Conservation (phyloP, 2,113 vertebrate species). For the Brachypodius melanocephalos region DNA sequence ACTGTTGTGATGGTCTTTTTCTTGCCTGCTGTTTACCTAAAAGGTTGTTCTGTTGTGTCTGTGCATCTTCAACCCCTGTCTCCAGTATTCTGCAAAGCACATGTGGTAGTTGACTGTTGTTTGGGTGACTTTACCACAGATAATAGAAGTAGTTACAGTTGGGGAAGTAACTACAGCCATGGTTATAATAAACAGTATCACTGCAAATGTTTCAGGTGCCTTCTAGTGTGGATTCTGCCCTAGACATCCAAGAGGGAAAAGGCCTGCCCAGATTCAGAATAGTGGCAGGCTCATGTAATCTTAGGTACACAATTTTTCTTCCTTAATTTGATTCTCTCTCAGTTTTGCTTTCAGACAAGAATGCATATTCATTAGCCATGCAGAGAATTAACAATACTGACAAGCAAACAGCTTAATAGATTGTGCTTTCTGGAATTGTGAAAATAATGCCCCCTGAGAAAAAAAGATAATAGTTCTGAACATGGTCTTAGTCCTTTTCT, state of each 20-base stretch:
- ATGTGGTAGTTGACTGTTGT: neutral
- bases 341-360: neutral
- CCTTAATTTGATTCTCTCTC: neutral
- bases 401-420: neutral
- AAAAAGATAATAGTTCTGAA: neutral
- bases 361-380: neutral
- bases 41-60: neutral
- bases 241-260: neutral
- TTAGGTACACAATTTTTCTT: neutral
- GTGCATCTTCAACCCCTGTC: rapidly evolving
- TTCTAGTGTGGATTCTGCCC: neutral
- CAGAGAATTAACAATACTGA: neutral
- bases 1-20: neutral
- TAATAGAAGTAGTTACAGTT: neutral
- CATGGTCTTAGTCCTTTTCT: neutral
- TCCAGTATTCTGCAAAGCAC: neutral
- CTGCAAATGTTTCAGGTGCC: neutral
- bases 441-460: neutral
- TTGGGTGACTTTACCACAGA: neutral
- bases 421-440: neutral
- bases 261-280: neutral
- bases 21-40: neutral
- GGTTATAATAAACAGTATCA: neutral
- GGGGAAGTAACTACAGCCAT: neutral
- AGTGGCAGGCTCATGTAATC: neutral